Evolutionary conservation across 1,140 invertebrate species (phyloP).

Genomic region (Panagrolaimus sp.): DNA sequence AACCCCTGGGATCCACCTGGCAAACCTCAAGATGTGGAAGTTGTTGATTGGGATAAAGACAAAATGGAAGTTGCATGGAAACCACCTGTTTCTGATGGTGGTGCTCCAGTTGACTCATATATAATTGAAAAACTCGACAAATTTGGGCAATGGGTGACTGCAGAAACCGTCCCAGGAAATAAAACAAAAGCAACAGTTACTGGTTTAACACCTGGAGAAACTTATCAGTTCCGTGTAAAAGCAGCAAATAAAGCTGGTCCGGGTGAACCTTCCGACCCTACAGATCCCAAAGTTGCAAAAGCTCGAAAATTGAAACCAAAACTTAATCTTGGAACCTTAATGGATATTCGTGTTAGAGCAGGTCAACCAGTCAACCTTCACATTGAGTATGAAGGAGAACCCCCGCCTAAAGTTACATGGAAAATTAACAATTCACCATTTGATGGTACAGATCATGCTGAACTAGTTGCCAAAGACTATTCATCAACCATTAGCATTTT

Average conservation of each 20-base stretch:
- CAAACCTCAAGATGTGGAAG: slow-evolving; percentile 79
- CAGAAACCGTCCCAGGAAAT: slow-evolving; percentile 64
- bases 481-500: slow-evolving; percentile 44
- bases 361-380: slow-evolving; percentile 73
- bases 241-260: slow-evolving; percentile 91
- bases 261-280: slow-evolving; percentile 86
- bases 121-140: slow-evolving; percentile 92
- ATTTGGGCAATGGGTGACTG: slow-evolving; percentile 53
- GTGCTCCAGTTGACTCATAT: slow-evolving; percentile 83
- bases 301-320: slow-evolving; percentile 59
- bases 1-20: slow-evolving; percentile 93
- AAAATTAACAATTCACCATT: slow-evolving; percentile 51
- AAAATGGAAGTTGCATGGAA: slow-evolving; percentile 88
- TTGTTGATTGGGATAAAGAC: slow-evolving; percentile 91
- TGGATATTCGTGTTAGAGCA: slow-evolving; percentile 79
- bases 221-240: slow-evolving; percentile 92
- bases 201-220: slow-evolving; percentile 80
- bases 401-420: slow-evolving; percentile 53
- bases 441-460: slow-evolving; percentile 41
- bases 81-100: slow-evolving; percentile 80
- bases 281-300: slow-evolving; percentile 73
- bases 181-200: slow-evolving; percentile 73
- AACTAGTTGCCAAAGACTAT: slow-evolving; percentile 41
- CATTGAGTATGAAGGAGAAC: slow-evolving; percentile 58
- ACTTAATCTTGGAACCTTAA: slow-evolving; percentile 47